Evolutionary conservation across 2,113 vertebrate species (phyloP).

Genomic region (Thoracochromis brauschi): DNA sequence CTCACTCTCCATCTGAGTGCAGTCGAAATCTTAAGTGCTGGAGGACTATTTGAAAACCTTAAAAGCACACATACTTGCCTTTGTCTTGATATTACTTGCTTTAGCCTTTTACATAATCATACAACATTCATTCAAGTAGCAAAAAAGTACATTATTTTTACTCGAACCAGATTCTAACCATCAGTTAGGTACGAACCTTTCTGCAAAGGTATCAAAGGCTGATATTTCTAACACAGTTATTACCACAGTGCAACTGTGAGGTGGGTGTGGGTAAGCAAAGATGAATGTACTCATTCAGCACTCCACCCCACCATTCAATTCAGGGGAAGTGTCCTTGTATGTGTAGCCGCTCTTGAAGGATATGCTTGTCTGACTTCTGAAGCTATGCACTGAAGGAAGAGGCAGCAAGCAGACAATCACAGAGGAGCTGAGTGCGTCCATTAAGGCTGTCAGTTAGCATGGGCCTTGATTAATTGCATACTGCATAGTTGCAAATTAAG

Average conservation of each 20-base stretch:
- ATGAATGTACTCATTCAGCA: conserved; percentile 46
- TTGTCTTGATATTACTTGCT: neutral
- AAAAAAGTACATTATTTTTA: neutral
- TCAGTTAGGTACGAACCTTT: neutral
- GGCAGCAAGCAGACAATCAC: conserved; percentile 59
- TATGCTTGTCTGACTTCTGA: conserved; percentile 49
- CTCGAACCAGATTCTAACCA: neutral
- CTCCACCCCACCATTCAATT: conserved; percentile 35
- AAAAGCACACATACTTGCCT: conserved; percentile 16
- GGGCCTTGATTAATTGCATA: conserved; percentile 65
- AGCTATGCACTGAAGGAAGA: conserved; percentile 27
- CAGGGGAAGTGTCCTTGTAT: conserved; percentile 38
- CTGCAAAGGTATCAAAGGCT: conserved; percentile 21
- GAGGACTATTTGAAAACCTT: conserved; percentile 27
- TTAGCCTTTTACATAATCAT: neutral
- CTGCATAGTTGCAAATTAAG: conserved; percentile 62
- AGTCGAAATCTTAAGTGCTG: conserved; percentile 11
- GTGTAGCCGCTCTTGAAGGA: conserved; percentile 45
- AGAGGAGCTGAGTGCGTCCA: conserved; percentile 55
- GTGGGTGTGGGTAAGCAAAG: conserved; percentile 21
- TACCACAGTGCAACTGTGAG: neutral
- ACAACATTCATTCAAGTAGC: neutral
- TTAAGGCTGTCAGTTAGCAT: conserved; percentile 62
- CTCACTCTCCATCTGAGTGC: conserved; percentile 14
- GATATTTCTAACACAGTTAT: conserved; percentile 22